Conservation (phyloP, 1,140 invertebrate genomes). For the Temnothorax nylanderi region DNA sequence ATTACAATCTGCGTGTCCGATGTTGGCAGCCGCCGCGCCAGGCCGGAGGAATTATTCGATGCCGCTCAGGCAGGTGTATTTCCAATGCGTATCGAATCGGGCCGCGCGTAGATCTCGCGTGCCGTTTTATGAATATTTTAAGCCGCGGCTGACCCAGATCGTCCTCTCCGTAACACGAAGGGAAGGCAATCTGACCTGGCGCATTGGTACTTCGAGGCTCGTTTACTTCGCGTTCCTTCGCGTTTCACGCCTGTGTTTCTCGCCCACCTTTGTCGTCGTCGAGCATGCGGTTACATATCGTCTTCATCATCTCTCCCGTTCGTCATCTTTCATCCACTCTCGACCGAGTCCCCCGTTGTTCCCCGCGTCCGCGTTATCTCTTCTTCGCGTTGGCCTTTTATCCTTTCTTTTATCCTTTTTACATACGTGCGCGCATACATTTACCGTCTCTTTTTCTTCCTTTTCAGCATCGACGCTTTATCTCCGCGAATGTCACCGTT, state of each 20-base stretch:
- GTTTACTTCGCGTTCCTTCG: conserved; percentile 33
- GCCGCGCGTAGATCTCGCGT: conserved; percentile 81
- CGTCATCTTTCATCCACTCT: background rate
- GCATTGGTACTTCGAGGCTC: conserved; percentile 44
- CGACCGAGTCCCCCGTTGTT: background rate
- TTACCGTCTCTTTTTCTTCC: conserved; percentile 11
- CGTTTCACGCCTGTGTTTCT: background rate
- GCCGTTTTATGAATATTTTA: conserved; percentile 83
- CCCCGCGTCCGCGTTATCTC: background rate
- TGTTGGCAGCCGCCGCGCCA: background rate
- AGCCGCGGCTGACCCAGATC: conserved; percentile 83
- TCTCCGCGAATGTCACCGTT: conserved; percentile 38
- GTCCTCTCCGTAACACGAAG: conserved; percentile 76
- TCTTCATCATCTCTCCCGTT: conserved; percentile 2
- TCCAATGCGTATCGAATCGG: conserved; percentile 80
- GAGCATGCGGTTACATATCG: background rate
- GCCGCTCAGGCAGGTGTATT: conserved; percentile 76
- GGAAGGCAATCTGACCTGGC: conserved; percentile 68
- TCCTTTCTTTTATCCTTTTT: background rate
- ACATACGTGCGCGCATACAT: background rate
- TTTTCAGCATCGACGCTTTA: conserved; percentile 18
- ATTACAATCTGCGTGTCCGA: background rate
- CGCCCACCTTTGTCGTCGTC: background rate
- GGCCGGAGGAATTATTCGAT: conserved; percentile 72
- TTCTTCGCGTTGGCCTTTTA: background rate